Evolutionary conservation across 2,113 vertebrate species (phyloP).

Genomic region (Ariopsis seemanni): DNA sequence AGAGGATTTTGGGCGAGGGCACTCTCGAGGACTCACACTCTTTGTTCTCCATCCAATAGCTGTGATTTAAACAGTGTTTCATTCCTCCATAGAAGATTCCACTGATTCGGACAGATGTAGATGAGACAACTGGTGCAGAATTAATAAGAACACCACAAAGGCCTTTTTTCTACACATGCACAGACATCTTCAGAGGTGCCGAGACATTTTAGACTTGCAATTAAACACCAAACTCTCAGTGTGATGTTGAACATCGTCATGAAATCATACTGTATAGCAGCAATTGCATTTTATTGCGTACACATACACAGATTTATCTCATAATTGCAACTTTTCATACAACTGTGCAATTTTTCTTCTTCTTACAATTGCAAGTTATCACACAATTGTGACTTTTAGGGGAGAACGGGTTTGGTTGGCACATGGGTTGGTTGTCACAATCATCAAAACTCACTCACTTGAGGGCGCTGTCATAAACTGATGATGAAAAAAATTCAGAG

Average conservation of each 20-base stretch:
- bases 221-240: neutral
- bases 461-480: too few relatives aligned
- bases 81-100: conserved; percentile 36
- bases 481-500: too few relatives aligned
- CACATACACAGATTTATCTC: neutral
- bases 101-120: conserved; percentile 42
- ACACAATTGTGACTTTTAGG: too few relatives aligned
- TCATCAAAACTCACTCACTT: too few relatives aligned
- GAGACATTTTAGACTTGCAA: neutral
- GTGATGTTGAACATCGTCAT: neutral
- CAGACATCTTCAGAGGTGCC: neutral
- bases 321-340: neutral
- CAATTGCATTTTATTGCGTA: neutral
- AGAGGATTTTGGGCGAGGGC: conserved; percentile 37
- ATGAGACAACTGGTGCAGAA: conserved; percentile 42
- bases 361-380: too few relatives aligned
- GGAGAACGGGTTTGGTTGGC: too few relatives aligned
- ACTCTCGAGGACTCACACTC: conserved; percentile 28
- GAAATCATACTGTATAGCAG: neutral
- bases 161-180: neutral
- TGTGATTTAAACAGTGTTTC: conserved; percentile 48
- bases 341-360: neutral
- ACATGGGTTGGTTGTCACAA: too few relatives aligned
- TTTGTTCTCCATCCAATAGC: conserved; percentile 39
- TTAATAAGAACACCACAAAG: conserved; percentile 34